Evolutionary conservation across 2,113 vertebrate species (phyloP), one percentile per base, ranked within the genome.

Genomic region (Macrotus californicus): DNA sequence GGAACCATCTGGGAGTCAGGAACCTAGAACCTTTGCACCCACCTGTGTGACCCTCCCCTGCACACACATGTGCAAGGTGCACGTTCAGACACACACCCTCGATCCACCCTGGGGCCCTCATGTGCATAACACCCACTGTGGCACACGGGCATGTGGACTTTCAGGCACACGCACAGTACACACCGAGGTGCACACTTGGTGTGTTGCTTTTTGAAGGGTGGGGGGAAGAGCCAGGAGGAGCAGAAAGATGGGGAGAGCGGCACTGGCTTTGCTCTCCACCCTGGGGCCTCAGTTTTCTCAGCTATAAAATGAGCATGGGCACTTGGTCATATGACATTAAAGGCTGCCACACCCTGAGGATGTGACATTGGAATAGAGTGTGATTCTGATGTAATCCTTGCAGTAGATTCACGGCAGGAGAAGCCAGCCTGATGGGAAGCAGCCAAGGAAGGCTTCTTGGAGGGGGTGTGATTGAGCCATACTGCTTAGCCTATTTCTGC

Each of bases 31-130:
- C 13, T 92, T 52, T 29, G 14, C 7, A 2, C 22, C 24, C 13
- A 5, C 59, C 6, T 1, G 1, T 2, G 11, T 14, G 34, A 11
- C 43, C 8, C 24, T 31, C n/a, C 14, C 26, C n/a, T 3, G 18
- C 41, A n/a, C 83, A 46, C 36, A 46, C 2, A 0, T 2, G 19
- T 39, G 67, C 22, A 7, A 0, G 4, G 15, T 15, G 21, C 11
- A n/a, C n/a, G 7, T 14, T 21, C 7, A 0, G 36, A 48, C 48
- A 15, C 31, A 2, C 70, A 29, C 16, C 5, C 0, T 0, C 0
- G 4, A 21, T 6, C 50, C 43, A 22, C 26, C 14, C 36, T 31
- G 36, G 50, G 67, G 26, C 26, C 10, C 66, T 14, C 26, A 24
- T 26, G 1, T 12, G 15, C 48, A 31, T 1, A 1, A n/a, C 18